Conservation (phyloP, 2,888 invertebrate species). For the Yponomeuta sedellus region DNA sequence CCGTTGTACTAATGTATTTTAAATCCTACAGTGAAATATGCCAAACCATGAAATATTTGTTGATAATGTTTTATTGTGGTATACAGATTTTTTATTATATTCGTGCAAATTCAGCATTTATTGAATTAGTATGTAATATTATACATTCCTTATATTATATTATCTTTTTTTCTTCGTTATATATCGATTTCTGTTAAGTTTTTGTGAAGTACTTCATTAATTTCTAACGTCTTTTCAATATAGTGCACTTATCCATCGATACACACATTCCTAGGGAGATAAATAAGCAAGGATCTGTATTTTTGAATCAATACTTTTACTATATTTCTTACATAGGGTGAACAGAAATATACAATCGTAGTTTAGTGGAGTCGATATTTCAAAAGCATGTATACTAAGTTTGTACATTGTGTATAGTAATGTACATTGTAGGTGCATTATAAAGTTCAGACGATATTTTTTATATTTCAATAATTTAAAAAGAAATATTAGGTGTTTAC, state of each 20-base stretch:
- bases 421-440: too few species aligned
- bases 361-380: too few species aligned
- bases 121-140: neutral
- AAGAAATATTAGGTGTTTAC: too few species aligned
- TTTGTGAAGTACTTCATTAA: neutral
- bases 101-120: neutral
- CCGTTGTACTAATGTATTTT: neutral
- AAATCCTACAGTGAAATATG: neutral
- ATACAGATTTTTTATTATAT: neutral
- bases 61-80: neutral
- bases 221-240: neutral
- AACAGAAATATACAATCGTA: too few species aligned
- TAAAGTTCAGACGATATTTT: too few species aligned
- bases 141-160: neutral
- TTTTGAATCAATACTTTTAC: constrained; percentile 33
- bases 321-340: constrained; percentile 16
- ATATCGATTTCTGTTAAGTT: neutral
- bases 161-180: neutral
- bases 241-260: constrained; percentile 13
- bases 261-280: constrained; percentile 47
- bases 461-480: too few species aligned
- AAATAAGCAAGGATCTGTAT: constrained; percentile 36
- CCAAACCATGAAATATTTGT: neutral
- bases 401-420: too few species aligned
- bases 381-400: too few species aligned